phyloP scores from a whole-genome alignment of 1,140 invertebrate genomes.

The Ectropis grisescens region DNA sequence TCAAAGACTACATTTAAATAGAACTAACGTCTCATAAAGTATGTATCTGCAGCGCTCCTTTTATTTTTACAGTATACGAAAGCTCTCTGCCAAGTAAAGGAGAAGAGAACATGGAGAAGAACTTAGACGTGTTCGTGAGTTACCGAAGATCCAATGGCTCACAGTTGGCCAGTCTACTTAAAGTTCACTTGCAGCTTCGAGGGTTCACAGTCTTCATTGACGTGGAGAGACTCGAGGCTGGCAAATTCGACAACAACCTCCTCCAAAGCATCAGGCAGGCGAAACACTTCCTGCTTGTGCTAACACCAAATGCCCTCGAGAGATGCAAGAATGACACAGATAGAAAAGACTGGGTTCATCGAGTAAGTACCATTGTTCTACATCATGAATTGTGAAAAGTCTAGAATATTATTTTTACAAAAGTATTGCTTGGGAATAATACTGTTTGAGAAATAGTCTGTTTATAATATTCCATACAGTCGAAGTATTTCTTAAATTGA shows the following conservation, averaged over 20 bases:
- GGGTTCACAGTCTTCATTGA: constrained; percentile 97
- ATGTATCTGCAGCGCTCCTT: not conserved
- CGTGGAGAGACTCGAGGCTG: constrained; percentile 94
- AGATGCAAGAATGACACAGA: constrained; percentile 93
- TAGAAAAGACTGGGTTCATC: constrained; percentile 99
- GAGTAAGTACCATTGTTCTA: constrained; percentile 75
- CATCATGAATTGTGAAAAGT: too few species aligned
- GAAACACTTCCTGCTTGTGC: constrained; percentile 95
- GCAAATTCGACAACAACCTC: constrained; percentile 98
- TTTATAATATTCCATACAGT: too few species aligned
- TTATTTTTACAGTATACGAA: constrained; percentile 63
- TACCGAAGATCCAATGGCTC: constrained; percentile 98
- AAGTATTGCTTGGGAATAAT: too few species aligned
- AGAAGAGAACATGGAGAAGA: constrained; percentile 87
- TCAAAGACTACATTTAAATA: not conserved
- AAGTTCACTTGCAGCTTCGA: constrained; percentile 95
- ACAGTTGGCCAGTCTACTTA: constrained; percentile 92
- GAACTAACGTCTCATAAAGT: too few species aligned
- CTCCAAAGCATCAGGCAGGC: constrained; percentile 97
- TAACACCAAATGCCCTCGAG: constrained; percentile 95
- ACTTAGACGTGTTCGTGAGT: constrained; percentile 97
- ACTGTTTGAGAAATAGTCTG: too few species aligned
- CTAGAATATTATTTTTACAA: too few species aligned
- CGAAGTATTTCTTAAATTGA: too few species aligned
- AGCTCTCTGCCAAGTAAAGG: constrained; percentile 74